Base-by-base conservation (phyloP, 1,140 invertebrate genomes). In the Cecropterus lyciades region DNA sequence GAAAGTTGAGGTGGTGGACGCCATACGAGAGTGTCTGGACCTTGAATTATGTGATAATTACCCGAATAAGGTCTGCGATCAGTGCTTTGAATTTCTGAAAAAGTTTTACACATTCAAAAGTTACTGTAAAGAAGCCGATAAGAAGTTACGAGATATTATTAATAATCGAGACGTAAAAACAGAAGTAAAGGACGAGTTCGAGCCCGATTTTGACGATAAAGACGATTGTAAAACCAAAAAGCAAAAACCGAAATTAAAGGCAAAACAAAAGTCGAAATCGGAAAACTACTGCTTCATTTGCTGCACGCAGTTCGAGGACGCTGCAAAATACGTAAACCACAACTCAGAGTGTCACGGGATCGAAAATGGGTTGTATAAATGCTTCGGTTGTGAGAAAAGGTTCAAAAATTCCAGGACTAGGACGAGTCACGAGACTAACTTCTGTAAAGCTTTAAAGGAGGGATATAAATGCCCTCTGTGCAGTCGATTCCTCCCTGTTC, bases 301-400 rank as follows among this genome's bases (percentile, higher is more conserved):
- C 40, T 75, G 75, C 30, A 45, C 78, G 65, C 80, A 89, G 27
- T 84, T 82, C 15, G 56, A 72, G 30, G 77, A 55, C 10, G 5
- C 24, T 9, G 72, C 78, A 2, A 72, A 62, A n/a, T 72, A 85
- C n/a, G 63, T 51, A 0, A 15, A 55, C 1, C 88, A 91, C 60
- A 91, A 85, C 53, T 64, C 69, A 1, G 51, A 80, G 52, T 60
- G 30, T 3, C 88, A 91, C 48, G 86, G 84, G 1, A 81, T 88
- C n/a, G 79, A 89, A 63, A 72, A 68, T 40, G 76, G 74, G 7
- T 4, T 75, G 1, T 91, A 77, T 15, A 88, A 81, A 63, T 91
- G 88, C 70, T 91, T 88, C 37, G 88, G 88, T 4, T 91, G 88
- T 62, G 82, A 85, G 7, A 91, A 87, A 64, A 62, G 55, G 0